Base-by-base conservation (phyloP, 2,113 vertebrate species). In the Ceratotherium simum region DNA sequence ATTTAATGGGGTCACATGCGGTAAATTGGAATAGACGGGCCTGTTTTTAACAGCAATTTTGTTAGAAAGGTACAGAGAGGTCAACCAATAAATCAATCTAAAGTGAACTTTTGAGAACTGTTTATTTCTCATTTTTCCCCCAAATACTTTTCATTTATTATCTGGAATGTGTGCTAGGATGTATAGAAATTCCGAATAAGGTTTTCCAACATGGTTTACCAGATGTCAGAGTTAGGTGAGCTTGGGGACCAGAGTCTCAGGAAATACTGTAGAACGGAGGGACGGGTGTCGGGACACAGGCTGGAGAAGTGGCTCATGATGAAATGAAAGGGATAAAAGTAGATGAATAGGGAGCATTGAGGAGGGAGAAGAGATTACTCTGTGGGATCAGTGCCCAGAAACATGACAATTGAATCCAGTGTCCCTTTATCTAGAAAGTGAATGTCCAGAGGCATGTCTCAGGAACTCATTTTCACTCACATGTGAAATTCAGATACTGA, bases 31-130 rank as follows among this genome's bases (percentile, higher is more conserved):
- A 96, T 86, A 93, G 75, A 93, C 78, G 79, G 91, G 65, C 31
- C 91, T 97, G 95, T 92, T 97, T 98, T 97, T 96, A 96, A 98
- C 94, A 97, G 86, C 73, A 98, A 54, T 91, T 96, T 97, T 97
- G 95, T 97, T 93, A 60, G 60, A 95, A 97, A 97, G 76, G 95
- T 97, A 89, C 88, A 97, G 65, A 91, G 88, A 96, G 93, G 93
- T 97, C 96, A 97, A 78, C 65, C 94, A 97, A 97, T 97, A 97
- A 94, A 94, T 98, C 97, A 98, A 81, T 96, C 92, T 92, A 94
- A 95, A 97, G 67, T 95, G 97, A 93, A 97, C 88, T 96, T 98
- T 96, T 85, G 81, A 91, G 91, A 88, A 69, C 70, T 92, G 58
- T 91, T 96, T 81, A 70, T 91, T 91, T 91, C 91, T 81, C 56